Evolutionary conservation across 2,113 vertebrate species (phyloP).

Genomic region (Carettochelys insculpta): DNA sequence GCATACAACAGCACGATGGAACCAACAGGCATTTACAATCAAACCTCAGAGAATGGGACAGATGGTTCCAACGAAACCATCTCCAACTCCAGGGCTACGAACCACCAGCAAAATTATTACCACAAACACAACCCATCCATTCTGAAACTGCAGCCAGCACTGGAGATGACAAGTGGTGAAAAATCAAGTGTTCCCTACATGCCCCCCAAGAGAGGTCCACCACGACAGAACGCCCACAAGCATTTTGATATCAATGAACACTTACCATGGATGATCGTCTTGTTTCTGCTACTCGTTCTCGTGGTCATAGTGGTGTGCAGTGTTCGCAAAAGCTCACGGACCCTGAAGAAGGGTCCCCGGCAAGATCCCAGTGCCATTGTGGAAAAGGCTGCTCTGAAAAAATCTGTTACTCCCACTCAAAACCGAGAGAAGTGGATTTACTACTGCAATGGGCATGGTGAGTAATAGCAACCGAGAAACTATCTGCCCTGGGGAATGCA

Average conservation of each 20-base stretch:
- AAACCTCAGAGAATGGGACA: constrained; percentile 55
- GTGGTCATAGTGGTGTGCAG: constrained; percentile 96
- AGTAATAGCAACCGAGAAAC: constrained; percentile 35
- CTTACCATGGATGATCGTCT: constrained; percentile 97
- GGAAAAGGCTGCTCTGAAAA: constrained; percentile 93
- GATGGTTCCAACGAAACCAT: constrained; percentile 31
- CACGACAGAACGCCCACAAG: constrained; percentile 82
- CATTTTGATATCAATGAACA: constrained; percentile 98
- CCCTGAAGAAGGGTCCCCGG: constrained; percentile 93
- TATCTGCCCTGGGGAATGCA: neutral
- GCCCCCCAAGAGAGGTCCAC: constrained; percentile 83
- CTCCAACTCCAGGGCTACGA: constrained; percentile 5
- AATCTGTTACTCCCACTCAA: constrained; percentile 78
- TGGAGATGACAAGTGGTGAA: constrained; percentile 73
- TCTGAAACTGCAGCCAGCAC: constrained; percentile 71
- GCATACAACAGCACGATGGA: constrained; percentile 37
- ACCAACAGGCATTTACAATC: constrained; percentile 52
- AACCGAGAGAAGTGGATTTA: constrained; percentile 95
- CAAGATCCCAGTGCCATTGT: constrained; percentile 95
- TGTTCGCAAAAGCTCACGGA: constrained; percentile 90
- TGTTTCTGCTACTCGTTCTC: constrained; percentile 91
- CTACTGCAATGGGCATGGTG: constrained; percentile 93
- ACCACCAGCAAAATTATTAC: constrained; percentile 70
- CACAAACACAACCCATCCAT: constrained; percentile 65
- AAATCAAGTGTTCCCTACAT: constrained; percentile 77